Evolutionary conservation across 2,113 vertebrate species (phyloP), one percentile per base, ranked within the genome.

Genomic region (Todiramphus saurophagus): DNA sequence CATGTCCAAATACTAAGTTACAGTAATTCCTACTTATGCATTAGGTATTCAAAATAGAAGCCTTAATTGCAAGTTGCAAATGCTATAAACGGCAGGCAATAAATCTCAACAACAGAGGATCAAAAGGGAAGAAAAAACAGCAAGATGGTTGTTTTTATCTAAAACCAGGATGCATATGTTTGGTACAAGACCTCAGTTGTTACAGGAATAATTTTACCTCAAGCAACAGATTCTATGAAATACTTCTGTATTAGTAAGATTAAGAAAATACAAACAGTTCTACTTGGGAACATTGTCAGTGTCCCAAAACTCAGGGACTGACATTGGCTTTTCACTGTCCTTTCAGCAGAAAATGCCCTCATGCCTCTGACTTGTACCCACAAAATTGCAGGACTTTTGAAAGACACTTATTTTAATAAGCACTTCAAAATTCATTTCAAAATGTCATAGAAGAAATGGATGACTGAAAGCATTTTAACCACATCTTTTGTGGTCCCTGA

Each of bases 21-120:
- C 17, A 9, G 70, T 91, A 93, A 95, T 90, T 95, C 82, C 90
- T 90, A 63, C 74, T 89, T 95, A 72, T 76, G 81, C 3, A 1
- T 79, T 94, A 95, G 53, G 70, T 93, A 83, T 96, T 95, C 84
- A 97, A 93, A 97, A 95, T 87, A 97, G 95, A 90, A 95, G 37
- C 53, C 53, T 69, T 96, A 97, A 97, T 96, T 96, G 67, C 87
- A 83, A 89, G 91, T 59, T 96, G 58, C 78, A 84, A 91, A 87
- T 62, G 70, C 87, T 95, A 82, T 62, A 93, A 94, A 93, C 79
- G 78, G 81, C 62, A 95, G 77, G 77, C 41, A 68, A 69, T 76
- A 85, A 81, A 89, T 76, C 89, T 87, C 81, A 76, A 37, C 83
- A 91, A 78, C 77, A 66, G 66, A 77, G 16, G 44, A 94, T 85